Base-by-base conservation (phyloP, 2,797 vertebrate genomes). In the Phoebastria nigripes region DNA sequence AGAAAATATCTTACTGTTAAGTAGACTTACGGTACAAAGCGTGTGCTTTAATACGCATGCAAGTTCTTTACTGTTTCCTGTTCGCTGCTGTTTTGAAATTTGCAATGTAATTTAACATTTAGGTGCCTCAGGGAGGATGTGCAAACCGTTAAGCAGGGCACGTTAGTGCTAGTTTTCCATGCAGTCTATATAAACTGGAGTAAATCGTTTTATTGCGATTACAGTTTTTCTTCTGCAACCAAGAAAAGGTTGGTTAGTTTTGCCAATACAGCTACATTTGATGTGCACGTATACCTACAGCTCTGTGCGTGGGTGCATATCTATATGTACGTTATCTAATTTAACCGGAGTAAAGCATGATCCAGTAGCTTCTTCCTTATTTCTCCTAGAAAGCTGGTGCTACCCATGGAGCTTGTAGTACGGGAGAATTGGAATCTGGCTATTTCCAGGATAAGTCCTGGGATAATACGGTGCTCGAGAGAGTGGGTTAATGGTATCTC, bases 401-500 rank as follows among this genome's bases (percentile, higher is more conserved):
- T 76, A 21, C 33, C 74, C 11, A 0, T 14, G 39, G 39, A 80
- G 59, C 76, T 33, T 41, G 51, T n/a, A 78, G 86, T 44, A 66
- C 0, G 0, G 71, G 51, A 85, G 74, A 59, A 47, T 1, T 56
- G 90, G 78, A 55, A 63, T 22, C 51, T 6, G 47, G 41, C 58
- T 76, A 5, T 78, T 94, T 62, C 84, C 78, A 87, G 96, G 81
- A 62, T 49, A 19, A 31, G n/a, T 87, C 46, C 70, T 0, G 6
- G 69, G 69, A 86, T 79, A 33, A 79, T 35, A 26, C 19, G 18
- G 59, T 39, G 58, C 46, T 85, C 5, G 13, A 14, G 77, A 81
- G 82, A 56, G 62, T 0, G 93, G 78, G 81, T 93, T 92, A 92
- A 95, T 82, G 84, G 70, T 66, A 59, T 88, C 63, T 94, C 70